Base-by-base conservation (phyloP, 1,140 invertebrate genomes). In the Ladona fulva region DNA sequence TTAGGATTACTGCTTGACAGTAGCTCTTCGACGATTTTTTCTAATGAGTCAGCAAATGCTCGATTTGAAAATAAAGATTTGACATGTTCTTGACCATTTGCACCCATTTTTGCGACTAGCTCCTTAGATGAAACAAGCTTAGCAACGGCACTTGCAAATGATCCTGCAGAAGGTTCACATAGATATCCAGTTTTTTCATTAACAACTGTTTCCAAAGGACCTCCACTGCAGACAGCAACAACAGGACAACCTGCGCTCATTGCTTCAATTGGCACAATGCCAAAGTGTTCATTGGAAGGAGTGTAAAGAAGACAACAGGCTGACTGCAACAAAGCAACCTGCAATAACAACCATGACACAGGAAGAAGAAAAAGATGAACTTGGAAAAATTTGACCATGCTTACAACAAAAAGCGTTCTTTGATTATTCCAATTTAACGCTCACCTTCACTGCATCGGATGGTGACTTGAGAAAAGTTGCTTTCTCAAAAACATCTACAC, bases 231-330 rank as follows among this genome's bases (percentile, higher is more conserved):
- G 0, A 95, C 92, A 0, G 98, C 98, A 80, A 99, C 92, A 0
- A 99, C 97, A 24, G 97, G 97, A 82, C 95, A 94, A 29, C 88
- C 86, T 82, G 92, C 91, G 83, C 95, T 96, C 98, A 99, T 99
- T 0, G 97, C 97, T 88, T 99, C 98, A 76, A 99, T 86, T 0
- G 98, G 98, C 10, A 99, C 98, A 83, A 99, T 99, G 7, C 98
- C 98, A 90, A 99, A 99, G 87, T 99, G 98, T 85, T 99, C 98
- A 84, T 95, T 95, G 0, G 92, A 89, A 6, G 98, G 98, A 24
- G 98, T 99, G 81, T 99, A 99, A 19, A 99, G 82, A 6, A 99
- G 85, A 83, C 92, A 91, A 80, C 90, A 88, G 82, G 92, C 92
- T 78, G 90, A 84, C 75, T 90, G 87, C 5, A 99, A 85, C 22